These are phyloP conservation scores for Hemistola chrysoprasaria DNA, from an alignment of 2,888 invertebrate genomes.

Conservation along the genomic window DNA sequence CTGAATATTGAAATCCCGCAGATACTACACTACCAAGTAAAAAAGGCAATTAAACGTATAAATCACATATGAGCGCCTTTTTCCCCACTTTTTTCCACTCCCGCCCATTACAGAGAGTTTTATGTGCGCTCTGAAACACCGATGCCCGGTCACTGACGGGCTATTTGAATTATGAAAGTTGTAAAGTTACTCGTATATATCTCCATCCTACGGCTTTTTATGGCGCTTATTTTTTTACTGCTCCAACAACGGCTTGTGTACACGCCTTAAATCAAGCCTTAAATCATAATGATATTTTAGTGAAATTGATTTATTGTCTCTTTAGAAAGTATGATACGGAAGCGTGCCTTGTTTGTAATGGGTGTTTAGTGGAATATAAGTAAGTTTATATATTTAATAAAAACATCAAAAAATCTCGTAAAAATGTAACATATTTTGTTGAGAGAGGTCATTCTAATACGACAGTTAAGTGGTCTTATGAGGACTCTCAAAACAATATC, in stretches of 20 bases:
- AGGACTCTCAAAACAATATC: no score
- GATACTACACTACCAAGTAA: slow-evolving; percentile 49
- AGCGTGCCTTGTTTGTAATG: slow-evolving; percentile 21
- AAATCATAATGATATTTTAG: slow-evolving; percentile 38
- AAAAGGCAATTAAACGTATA: slow-evolving; percentile 74
- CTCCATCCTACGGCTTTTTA: slow-evolving; percentile 63
- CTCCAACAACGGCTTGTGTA: slow-evolving; percentile 56
- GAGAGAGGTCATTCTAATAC: no score
- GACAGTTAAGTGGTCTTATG: no score
- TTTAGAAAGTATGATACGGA: slow-evolving; percentile 38
- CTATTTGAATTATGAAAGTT: slow-evolving; percentile 76
- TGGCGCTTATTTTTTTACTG: slow-evolving; percentile 61
- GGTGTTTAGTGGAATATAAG: slow-evolving; percentile 6
- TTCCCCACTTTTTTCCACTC: slow-evolving; percentile 50
- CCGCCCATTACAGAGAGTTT: slow-evolving; percentile 54
- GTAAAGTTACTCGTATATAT: slow-evolving; percentile 74
- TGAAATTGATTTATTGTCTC: slow-evolving; percentile 55
- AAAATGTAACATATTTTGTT: no score
- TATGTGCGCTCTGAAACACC: slow-evolving; percentile 54
- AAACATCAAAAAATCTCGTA: no score
- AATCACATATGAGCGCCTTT: slow-evolving; percentile 64
- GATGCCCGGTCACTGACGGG: slow-evolving; percentile 57
- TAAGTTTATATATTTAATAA: neutral
- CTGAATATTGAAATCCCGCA: slow-evolving; percentile 70
- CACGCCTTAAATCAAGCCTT: slow-evolving; percentile 63